Base-by-base conservation (phyloP, 2,888 invertebrate species). In the Aspidiotus destructor region DNA sequence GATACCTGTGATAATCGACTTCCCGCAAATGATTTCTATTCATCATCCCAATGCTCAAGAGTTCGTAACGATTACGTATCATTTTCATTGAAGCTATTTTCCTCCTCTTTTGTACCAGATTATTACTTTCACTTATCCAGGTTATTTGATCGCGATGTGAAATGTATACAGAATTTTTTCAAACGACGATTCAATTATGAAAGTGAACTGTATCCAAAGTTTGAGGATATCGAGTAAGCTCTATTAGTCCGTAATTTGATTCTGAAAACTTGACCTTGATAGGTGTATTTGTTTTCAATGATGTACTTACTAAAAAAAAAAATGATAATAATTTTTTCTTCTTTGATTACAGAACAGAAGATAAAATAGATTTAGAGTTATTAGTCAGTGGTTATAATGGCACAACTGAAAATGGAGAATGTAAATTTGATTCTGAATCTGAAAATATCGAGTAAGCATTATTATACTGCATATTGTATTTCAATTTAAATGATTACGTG, bases 11-110 rank as follows among this genome's bases (percentile, higher is more conserved):
- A 80, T 99, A 73, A 97, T 98, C 71, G 99, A 99, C 81, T 99
- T 99, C 78, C 99, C 99, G 0, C 99, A 99, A 81, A 99, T 99
- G 97, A 86, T 99, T 67, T 96, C 97, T 8, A 96, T 91, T 0
- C 86, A 88, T 40, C 98, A 99, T 79, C 76, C 81, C 52, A 95
- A 99, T 78, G 98, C 97, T 58, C 86, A 89, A 83, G 83, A 86
- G 86, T 92, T 79, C 82, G 82, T 79, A 54, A 41, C 9, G 11
- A 42, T 17, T 67, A n/a, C 41, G 63, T n/a, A 11, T 58, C 11
- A 11, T 5, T 5, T 57, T 2, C 17, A n/a, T 17, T 17, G 42
- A 58, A 2, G 28, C 44, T 17, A 41, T 7, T 57, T 40, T 41
- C 13, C 6, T 64, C 10, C 5, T n/a, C 7, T 55, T 16, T 5